These are phyloP conservation scores for Nesogale talazaci DNA, from an alignment of 2,113 vertebrate species.

Conservation along the genomic window DNA sequence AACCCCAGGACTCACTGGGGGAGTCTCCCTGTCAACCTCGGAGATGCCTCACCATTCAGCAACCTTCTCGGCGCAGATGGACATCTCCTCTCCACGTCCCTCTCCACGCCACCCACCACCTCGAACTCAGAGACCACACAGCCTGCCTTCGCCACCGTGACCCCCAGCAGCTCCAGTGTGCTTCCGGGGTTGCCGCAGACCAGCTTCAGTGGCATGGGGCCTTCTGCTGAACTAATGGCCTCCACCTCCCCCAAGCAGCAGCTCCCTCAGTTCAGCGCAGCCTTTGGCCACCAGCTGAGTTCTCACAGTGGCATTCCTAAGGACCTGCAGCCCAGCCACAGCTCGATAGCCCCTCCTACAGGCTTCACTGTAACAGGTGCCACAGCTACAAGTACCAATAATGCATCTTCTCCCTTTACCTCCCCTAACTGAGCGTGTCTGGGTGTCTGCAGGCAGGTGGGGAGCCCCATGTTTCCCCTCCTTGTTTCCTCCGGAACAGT, in stretches of 20 bases:
- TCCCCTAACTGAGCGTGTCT: conserved; percentile 91
- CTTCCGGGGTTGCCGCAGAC: conserved; percentile 95
- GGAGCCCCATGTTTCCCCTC: conserved; percentile 85
- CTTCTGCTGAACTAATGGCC: conserved; percentile 92
- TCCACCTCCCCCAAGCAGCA: conserved; percentile 96
- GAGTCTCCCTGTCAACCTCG: conserved; percentile 92
- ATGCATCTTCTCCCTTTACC: conserved; percentile 91
- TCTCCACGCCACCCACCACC: conserved; percentile 96
- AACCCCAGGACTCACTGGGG: conserved; percentile 96
- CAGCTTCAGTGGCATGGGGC: conserved; percentile 91
- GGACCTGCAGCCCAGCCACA: conserved; percentile 99
- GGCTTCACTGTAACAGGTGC: conserved; percentile 95
- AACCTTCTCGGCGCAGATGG: conserved; percentile 95
- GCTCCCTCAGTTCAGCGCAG: conserved; percentile 99
- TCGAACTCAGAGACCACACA: conserved; percentile 95
- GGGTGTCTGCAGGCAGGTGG: conserved; percentile 85
- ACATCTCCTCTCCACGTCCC: conserved; percentile 97
- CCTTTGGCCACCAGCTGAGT: conserved; percentile 98
- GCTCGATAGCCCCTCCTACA: conserved; percentile 97
- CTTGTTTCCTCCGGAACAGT: conserved; percentile 81
- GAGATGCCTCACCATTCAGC: conserved; percentile 94
- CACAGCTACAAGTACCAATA: conserved; percentile 96
- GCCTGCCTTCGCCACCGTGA: conserved; percentile 93
- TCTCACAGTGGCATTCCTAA: conserved; percentile 99
- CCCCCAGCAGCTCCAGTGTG: conserved; percentile 90